A percentile compares a stretch with the other conserved stretches of the same genome.
These are phyloP conservation scores for Myoxocephalus aenaeus DNA, from an alignment of 2,797 vertebrate genomes.

Conservation along the genomic window DNA sequence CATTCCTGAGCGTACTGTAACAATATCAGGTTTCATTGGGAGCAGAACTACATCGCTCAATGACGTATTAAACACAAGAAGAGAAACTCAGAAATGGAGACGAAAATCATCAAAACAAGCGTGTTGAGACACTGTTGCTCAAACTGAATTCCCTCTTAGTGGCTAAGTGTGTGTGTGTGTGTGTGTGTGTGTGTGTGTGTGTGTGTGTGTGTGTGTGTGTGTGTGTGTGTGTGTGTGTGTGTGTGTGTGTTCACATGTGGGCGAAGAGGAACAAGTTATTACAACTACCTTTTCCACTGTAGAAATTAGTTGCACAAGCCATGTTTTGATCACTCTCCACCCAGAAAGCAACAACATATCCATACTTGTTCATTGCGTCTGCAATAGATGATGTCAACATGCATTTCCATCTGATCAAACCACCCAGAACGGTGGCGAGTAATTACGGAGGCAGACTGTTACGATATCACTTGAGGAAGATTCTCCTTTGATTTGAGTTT, in stretches of 20 bases:
- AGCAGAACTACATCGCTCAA: constrained; percentile 56
- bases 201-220: not conserved
- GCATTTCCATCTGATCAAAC: constrained; percentile 18
- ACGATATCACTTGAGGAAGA: not conserved
- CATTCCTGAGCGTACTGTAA: constrained; percentile 77
- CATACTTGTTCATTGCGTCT: not conserved
- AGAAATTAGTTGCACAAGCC: constrained; percentile 33
- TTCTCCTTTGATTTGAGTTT: not conserved
- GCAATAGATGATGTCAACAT: constrained; percentile 16
- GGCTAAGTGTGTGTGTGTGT: constrained; percentile 29
- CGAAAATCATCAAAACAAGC: constrained; percentile 70
- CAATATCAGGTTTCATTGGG: constrained; percentile 71
- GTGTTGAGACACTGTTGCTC: constrained; percentile 62
- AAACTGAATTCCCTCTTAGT: constrained; percentile 29
- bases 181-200: constrained; percentile 7
- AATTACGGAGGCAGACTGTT: not conserved
- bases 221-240: not conserved
- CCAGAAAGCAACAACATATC: constrained; percentile 15
- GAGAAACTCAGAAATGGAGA: constrained; percentile 54
- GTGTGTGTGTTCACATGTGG: constrained; percentile 29
- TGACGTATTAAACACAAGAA: constrained; percentile 68
- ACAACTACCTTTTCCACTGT: constrained; percentile 20
- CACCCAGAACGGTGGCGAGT: constrained; percentile 6
- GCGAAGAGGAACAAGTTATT: constrained; percentile 31
- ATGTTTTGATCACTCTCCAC: constrained; percentile 45